phyloP scores from a whole-genome alignment of 1,140 invertebrate genomes.

The Drosophila aff. region DNA sequence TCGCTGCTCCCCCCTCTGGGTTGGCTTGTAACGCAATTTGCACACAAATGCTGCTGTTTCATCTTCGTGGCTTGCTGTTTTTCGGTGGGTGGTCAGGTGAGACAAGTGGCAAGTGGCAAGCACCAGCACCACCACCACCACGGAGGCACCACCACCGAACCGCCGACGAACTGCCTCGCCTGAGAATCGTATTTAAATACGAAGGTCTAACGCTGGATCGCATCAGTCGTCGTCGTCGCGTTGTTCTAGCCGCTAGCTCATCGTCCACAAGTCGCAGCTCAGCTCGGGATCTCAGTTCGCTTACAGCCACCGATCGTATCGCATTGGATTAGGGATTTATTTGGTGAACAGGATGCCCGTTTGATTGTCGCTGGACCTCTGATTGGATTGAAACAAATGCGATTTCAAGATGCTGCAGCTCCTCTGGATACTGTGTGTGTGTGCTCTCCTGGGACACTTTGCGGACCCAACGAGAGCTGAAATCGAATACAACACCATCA shows the following conservation, averaged over 20 bases:
- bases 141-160: constrained; percentile 46
- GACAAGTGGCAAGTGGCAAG: constrained; percentile 68
- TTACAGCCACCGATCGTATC: not conserved
- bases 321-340: constrained; percentile 4
- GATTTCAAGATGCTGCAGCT: constrained; percentile 55
- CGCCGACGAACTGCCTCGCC: constrained; percentile 64
- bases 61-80: constrained; percentile 71
- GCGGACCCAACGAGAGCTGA: constrained; percentile 52
- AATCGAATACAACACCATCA: constrained; percentile 86
- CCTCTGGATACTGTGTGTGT: constrained; percentile 23
- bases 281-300: constrained; percentile 19
- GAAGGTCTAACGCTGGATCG: constrained; percentile 76
- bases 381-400: constrained; percentile 26
- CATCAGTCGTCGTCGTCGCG: constrained; percentile 78
- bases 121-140: constrained; percentile 17
- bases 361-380: constrained; percentile 24
- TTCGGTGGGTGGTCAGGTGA: constrained; percentile 82
- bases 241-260: constrained; percentile 69
- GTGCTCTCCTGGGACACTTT: constrained; percentile 46
- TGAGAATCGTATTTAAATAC: constrained; percentile 84
- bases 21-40: constrained; percentile 81
- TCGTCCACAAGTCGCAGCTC: constrained; percentile 8
- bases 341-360: constrained; percentile 42
- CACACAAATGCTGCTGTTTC: constrained; percentile 78
- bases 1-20: not conserved